Base-by-base conservation (phyloP, 2,113 vertebrate genomes). In the Climacteris rufus region DNA sequence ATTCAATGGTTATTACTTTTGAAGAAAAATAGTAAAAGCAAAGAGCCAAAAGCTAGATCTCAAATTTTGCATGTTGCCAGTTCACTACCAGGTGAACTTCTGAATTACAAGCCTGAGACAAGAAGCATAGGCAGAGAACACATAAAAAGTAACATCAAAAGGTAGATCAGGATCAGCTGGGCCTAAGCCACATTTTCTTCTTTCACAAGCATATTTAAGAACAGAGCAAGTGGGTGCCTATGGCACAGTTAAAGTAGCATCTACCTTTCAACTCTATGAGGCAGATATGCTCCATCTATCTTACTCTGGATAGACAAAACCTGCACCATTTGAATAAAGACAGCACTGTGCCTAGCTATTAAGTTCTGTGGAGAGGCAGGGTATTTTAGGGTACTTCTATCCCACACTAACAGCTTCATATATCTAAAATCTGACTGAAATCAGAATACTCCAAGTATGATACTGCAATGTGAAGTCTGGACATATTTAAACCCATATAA, bases 401-500 rank as follows among this genome's bases (percentile, higher is more conserved):
- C 10, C 8, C n/a, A 83, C 10, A 13, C 13, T 39, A 68, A 64
- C 3, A 47, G 40, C 14, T 80, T 80, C 25, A 1, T 33, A 18
- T 14, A 11, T 39, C 30, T 22, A 71, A 88, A 52, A 53, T 54
- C 8, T 22, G 22, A 33, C 25, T 70, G 44, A 52, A 66, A 83
- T 66, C 42, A 63, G 13, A 76, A 11, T 19, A 50, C 13, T 57
- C n/a, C 23, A n/a, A 30, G 45, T 42, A 74, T 5, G 17, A 77
- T 39, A 56, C 6, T 9, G 3, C 44, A 81, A 56, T 10, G 6
- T 11, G 54, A 56, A 0, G 0, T 70, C 13, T 44, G 20, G 22
- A 82, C 3, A 6, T 25, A 30, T 59, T 90, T 88, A n/a, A n/a
- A n/a, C n/a, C n/a, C n/a, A n/a, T n/a, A n/a, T 54, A 94, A 23